Evolutionary conservation across 2,113 vertebrate genomes (phyloP).

Genomic region (Dicentrarchus labrax): DNA sequence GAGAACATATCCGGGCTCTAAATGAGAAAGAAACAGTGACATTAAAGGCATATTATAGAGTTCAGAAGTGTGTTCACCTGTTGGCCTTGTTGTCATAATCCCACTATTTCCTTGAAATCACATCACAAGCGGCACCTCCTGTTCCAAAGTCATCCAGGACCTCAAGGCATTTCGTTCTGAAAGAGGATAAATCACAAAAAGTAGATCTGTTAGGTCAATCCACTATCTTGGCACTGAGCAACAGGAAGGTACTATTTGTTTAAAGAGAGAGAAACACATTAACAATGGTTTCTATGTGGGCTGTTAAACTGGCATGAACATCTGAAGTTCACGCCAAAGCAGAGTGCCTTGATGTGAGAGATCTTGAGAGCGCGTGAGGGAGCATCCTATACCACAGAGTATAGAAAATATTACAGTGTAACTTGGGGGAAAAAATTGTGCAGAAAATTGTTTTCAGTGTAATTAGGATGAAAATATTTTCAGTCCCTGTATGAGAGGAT

Average conservation of each 20-base stretch:
- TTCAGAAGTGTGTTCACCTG: background rate
- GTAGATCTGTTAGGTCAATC: conserved; percentile 9
- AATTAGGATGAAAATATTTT: background rate
- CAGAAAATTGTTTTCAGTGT: background rate
- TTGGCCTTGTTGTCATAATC: conserved; percentile 60
- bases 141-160: conserved; percentile 53
- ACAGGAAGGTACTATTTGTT: conserved; percentile 28
- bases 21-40: conserved; percentile 33
- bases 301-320: conserved; percentile 28
- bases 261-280: conserved; percentile 17
- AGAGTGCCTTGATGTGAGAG: conserved; percentile 2
- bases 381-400: too few species aligned
- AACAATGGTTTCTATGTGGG: conserved; percentile 37
- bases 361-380: background rate
- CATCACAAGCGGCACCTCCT: conserved; percentile 60
- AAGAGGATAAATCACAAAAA: conserved; percentile 29
- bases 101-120: conserved; percentile 31
- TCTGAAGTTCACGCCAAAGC: conserved; percentile 1
- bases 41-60: background rate
- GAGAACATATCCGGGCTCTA: background rate
- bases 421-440: background rate
- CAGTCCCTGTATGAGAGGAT: background rate
- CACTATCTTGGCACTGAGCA: background rate
- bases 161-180: conserved; percentile 49
- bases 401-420: background rate